Percentiles rank a stretch among this genome's conserved stretches.
phyloP scores from a whole-genome alignment of 2,113 vertebrate genomes.

The Pteropus alecto region DNA sequence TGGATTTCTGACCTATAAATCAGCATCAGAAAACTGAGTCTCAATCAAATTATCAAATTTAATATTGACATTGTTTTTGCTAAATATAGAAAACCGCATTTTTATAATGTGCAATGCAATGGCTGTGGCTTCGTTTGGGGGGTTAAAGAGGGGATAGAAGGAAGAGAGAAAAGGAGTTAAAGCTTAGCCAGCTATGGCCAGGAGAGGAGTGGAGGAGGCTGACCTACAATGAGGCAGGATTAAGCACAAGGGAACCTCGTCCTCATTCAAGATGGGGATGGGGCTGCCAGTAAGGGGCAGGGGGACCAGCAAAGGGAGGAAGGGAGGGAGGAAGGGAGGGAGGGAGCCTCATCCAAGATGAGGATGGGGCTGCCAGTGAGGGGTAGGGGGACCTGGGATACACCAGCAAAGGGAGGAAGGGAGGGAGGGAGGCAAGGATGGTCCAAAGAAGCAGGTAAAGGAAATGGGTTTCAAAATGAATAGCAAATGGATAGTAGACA shows the following conservation, averaged over 20 bases:
- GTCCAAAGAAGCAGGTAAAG: background rate
- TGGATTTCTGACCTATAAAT: background rate
- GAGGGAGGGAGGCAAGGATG: background rate
- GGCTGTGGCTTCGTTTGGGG: background rate
- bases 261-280: background rate
- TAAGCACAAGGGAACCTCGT: background rate
- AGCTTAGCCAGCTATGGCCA: background rate
- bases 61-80: background rate
- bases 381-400: background rate
- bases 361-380: background rate
- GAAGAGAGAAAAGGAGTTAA: background rate
- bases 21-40: background rate
- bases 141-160: background rate
- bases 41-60: background rate
- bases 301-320: background rate
- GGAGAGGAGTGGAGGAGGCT: background rate
- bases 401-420: background rate
- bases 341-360: background rate
- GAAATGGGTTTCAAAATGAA: background rate
- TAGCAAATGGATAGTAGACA: background rate
- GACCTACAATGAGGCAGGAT: accelerated
- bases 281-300: background rate
- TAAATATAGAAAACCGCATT: background rate
- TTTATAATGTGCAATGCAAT: background rate
- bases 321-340: background rate